Conservation (phyloP, 2,797 vertebrate species). For the Eremophila alpestris region DNA sequence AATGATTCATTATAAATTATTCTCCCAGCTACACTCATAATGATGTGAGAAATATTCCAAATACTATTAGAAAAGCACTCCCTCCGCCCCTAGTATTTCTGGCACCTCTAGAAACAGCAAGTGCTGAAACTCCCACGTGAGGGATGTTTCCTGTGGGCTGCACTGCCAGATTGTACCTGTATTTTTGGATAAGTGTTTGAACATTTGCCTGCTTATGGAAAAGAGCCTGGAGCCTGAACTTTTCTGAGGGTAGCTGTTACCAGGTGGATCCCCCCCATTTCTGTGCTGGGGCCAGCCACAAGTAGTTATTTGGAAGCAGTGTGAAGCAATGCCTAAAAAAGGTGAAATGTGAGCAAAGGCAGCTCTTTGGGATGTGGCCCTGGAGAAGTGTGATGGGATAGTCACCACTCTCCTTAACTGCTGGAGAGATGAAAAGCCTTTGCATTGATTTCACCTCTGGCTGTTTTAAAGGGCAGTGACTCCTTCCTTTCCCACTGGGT, state of each 20-base stretch:
- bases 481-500: not conserved
- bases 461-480: not conserved
- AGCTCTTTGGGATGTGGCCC: not conserved
- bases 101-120: conserved; percentile 60
- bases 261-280: conserved; percentile 14
- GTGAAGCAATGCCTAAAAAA: not conserved
- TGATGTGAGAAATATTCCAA: conserved; percentile 63
- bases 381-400: not conserved
- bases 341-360: not conserved
- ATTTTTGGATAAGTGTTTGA: conserved; percentile 24
- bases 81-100: conserved; percentile 35
- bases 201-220: conserved; percentile 35
- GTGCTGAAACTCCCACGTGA: conserved; percentile 54
- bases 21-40: conserved; percentile 40
- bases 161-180: conserved; percentile 48
- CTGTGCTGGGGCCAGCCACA: not conserved
- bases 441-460: not conserved
- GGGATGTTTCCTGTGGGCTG: conserved; percentile 56
- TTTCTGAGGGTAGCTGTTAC: not conserved
- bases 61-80: conserved; percentile 45
- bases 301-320: not conserved
- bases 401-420: not conserved
- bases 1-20: conserved; percentile 45
- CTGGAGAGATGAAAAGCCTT: not conserved
- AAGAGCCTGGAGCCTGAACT: not conserved